Percentiles rank a stretch among this genome's conserved stretches.
phyloP scores from a whole-genome alignment of 2,113 vertebrate genomes.

The Neodon shergylaensis region DNA sequence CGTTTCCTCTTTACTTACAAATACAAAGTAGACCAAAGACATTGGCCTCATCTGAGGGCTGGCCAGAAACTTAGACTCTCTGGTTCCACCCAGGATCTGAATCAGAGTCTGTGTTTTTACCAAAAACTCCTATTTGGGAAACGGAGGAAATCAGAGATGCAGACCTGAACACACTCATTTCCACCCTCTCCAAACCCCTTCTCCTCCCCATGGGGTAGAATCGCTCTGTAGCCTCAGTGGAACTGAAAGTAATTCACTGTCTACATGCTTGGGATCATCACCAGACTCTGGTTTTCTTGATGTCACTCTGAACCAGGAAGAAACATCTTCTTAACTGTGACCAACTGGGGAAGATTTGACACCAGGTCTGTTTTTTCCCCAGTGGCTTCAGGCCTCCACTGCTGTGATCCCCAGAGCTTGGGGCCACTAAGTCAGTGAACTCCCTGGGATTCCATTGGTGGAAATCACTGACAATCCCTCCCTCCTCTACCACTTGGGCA shows the following conservation, averaged over 20 bases:
- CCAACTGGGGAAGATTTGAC: neutral
- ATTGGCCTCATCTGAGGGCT: neutral
- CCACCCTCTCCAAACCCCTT: neutral
- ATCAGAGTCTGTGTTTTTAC: neutral
- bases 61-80: neutral
- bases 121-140: neutral
- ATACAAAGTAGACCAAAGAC: neutral
- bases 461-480: neutral
- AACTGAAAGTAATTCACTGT: slow-evolving; percentile 72
- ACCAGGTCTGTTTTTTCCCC: slow-evolving; percentile 49
- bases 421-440: neutral
- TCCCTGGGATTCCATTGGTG: neutral
- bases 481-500: neutral
- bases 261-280: neutral
- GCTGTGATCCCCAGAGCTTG: neutral
- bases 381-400: neutral
- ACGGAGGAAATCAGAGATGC: neutral
- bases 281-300: slow-evolving; percentile 43
- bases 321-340: neutral
- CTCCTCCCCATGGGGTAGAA: neutral
- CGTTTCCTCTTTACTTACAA: neutral
- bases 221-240: slow-evolving; percentile 42
- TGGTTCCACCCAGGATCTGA: neutral
- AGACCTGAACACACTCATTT: neutral
- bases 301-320: neutral